Evolutionary conservation across 2,113 vertebrate genomes (phyloP).

Genomic region (Passerina amoena): DNA sequence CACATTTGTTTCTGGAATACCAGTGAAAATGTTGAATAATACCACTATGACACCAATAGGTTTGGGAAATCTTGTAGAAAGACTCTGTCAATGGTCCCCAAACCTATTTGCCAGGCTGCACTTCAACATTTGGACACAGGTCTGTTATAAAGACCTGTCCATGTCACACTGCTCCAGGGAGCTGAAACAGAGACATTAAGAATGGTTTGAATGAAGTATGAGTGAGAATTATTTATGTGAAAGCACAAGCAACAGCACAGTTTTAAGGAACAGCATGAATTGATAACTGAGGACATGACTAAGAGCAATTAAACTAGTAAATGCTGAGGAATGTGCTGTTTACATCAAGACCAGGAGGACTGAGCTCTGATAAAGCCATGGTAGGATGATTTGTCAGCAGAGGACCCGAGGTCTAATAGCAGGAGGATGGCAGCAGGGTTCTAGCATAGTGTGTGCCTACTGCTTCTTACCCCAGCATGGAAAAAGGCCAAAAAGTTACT

Average conservation of each 20-base stretch:
- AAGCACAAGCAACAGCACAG: background rate
- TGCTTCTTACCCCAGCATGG: background rate
- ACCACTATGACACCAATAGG: background rate
- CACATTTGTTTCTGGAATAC: background rate
- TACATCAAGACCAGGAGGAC: background rate
- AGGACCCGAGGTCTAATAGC: background rate
- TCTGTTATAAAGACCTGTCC: accelerated
- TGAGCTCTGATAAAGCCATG: background rate
- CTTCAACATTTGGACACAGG: background rate
- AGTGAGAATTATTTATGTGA: background rate
- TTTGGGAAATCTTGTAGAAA: background rate
- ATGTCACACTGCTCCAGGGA: accelerated
- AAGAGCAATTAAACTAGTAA: slow-evolving; percentile 1
- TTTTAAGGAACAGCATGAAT: background rate
- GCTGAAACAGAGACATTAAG: background rate
- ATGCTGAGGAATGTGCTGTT: slow-evolving; percentile 18
- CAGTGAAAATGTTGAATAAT: background rate
- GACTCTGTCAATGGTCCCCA: background rate
- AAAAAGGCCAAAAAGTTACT: background rate
- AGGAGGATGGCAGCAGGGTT: background rate
- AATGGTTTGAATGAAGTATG: background rate
- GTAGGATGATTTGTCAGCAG: background rate
- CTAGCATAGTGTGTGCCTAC: accelerated
- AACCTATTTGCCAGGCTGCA: background rate
- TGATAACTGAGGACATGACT: background rate